Base-by-base conservation (phyloP, 2,113 vertebrate genomes). In the Synodontis membranacea region DNA sequence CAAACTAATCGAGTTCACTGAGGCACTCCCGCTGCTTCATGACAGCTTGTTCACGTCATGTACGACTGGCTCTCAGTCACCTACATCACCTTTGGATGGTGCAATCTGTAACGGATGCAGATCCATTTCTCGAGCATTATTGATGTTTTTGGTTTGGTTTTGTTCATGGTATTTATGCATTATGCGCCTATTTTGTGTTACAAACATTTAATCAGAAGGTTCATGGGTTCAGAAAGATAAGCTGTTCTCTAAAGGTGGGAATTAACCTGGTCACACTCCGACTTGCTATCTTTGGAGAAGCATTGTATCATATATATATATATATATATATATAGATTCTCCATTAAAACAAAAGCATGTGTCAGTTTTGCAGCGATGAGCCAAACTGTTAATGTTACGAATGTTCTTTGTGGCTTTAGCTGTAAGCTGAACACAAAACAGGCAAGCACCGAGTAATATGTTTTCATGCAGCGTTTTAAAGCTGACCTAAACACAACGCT, bases 141-240 rank as follows among this genome's bases (percentile, higher is more conserved):
- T 39, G 74, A 50, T 52, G 14, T 76, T 64, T 76, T 64, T 66
- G 58, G 46, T 64, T 66, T 86, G 42, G 58, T 82, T 60, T 60
- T 50, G 44, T 75, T 62, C 37, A 74, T 62, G n/a, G 39, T 75
- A 62, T 86, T 86, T 82, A 82, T 86, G 52, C 52, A 72, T 81
- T 86, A 58, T 39, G 50, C 34, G 25, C 50, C 52, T 80, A 23
- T 46, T 82, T 56, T 86, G 66, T 74, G 44, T 86, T 86, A 52
- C 84, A 15, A 0, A 2, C 28, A 42, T 80, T 42, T 58, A 78
- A 46, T 60, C 83, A 62, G 42, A 62, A 76, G 72, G 46, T 21
- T 85, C 21, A 37, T 15, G 46, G 44, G n/a, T 37, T 79, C 44
- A 19, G 9, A 52, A 50, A 78, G 0, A 17, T 58, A 64, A 19